phyloP scores from a whole-genome alignment of 2,888 invertebrate species.

The Chydorus sphaericus region DNA sequence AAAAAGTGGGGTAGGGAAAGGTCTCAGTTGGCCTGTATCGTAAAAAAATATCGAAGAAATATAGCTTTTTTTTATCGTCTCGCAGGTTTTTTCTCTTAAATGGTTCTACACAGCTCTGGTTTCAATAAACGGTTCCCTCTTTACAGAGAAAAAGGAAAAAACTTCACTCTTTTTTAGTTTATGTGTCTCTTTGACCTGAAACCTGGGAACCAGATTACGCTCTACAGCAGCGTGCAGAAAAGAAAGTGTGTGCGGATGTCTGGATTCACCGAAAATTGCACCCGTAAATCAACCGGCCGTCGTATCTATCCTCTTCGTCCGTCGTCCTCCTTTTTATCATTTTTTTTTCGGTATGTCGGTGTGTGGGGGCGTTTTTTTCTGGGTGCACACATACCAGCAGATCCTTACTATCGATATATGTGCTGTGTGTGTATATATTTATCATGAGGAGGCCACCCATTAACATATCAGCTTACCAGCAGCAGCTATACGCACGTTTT shows the following conservation, averaged over 20 bases:
- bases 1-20: background rate
- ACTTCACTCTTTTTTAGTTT: conserved; percentile 1
- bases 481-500: background rate
- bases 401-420: conserved; percentile 4
- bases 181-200: conserved; percentile 6
- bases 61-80: conserved; percentile 4
- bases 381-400: conserved; percentile 1
- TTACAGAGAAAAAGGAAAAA: too few relatives aligned
- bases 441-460: conserved; percentile 3
- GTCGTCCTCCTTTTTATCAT: background rate
- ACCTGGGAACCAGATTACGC: background rate
- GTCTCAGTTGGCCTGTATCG: conserved; percentile 4
- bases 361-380: too few relatives aligned
- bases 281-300: too few relatives aligned
- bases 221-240: background rate
- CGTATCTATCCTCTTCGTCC: too few relatives aligned
- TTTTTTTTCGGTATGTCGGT: background rate
- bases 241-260: too few relatives aligned
- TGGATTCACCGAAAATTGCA: too few relatives aligned
- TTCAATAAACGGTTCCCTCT: background rate
- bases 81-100: conserved; percentile 1
- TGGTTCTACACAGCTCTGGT: background rate
- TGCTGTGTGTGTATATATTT: conserved; percentile 6
- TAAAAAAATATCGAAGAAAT: conserved; percentile 2
- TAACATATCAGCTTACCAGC: conserved; percentile 1